phyloP scores from a whole-genome alignment of 2,113 vertebrate genomes.

The Prunella himalayana region DNA sequence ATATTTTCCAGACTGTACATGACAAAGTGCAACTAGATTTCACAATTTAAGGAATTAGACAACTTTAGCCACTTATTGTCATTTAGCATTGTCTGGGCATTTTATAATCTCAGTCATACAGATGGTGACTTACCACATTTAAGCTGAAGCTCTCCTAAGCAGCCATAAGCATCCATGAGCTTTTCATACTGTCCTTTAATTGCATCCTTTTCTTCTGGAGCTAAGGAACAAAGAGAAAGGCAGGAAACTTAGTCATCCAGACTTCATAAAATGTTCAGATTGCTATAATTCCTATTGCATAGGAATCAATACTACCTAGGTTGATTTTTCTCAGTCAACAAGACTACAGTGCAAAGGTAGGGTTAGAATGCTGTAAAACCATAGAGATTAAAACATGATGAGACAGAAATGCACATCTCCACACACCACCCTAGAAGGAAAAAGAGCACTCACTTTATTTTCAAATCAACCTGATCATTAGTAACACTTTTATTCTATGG shows the following conservation, averaged over 20 bases:
- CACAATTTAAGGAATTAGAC: not conserved
- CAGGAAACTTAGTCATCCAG: not conserved
- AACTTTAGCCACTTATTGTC: not conserved
- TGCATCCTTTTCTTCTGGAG: conserved; percentile 77
- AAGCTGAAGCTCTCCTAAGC: conserved; percentile 76
- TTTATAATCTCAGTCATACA: not conserved
- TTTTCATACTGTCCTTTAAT: conserved; percentile 78
- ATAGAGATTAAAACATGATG: not conserved
- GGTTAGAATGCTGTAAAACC: not conserved
- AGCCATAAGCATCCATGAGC: conserved; percentile 76
- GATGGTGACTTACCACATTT: conserved; percentile 68
- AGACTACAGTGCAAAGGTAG: not conserved
- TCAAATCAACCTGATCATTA: not conserved
- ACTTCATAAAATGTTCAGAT: not conserved
- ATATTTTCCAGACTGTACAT: not conserved
- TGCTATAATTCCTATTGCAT: not conserved
- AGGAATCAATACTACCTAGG: not conserved
- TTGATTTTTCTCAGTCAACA: not conserved
- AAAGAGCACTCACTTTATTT: not conserved
- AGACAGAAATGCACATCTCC: not conserved
- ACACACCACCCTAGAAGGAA: not conserved
- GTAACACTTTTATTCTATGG: not conserved
- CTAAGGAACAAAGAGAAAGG: conserved; percentile 47
- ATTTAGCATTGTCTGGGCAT: not conserved
- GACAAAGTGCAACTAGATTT: not conserved